Base-by-base conservation (phyloP, 2,113 vertebrate genomes). In the Podiceps cristatus region DNA sequence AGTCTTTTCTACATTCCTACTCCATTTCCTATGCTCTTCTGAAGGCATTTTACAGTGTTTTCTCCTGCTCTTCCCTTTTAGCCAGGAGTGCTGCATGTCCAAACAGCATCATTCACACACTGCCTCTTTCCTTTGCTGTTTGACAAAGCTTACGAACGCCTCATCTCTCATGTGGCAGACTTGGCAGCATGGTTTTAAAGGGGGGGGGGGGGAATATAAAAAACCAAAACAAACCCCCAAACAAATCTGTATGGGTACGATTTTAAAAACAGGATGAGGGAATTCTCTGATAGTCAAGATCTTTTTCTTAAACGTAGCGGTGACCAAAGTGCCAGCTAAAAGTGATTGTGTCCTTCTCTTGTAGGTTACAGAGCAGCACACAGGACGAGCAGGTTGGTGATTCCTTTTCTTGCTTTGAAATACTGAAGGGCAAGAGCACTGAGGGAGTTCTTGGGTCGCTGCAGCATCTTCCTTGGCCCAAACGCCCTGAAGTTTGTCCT, bases 331-430 rank as follows among this genome's bases (percentile, higher is more conserved):
- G 1, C 14, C 11, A 23, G 13, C 68, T 45, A 35, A 18, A 22
- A 75, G 35, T 77, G 75, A 73, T 0, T 0, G 1, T 72, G 20
- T 80, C 83, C 9, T 96, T 97, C 71, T 83, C 50, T 96, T 94
- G 20, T 12, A 98, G 98, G 93, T 90, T 67, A 20, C 92, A 27
- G n/a, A 64, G 94, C 5, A 1, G 8, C 60, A 8, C 11, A 0
- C 66, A 67, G 86, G 96, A 97, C 4, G 96, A 96, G 86, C 97
- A 98, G 96, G 98, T 98, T 92, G 90, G 93, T 88, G 47, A 52
- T 44, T 22, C 4, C 64, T 47, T 45, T 35, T 22, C 29, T 83
- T 71, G 31, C 8, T 1, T 8, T 47, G 71, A 33, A 24, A 19
- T 52, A 5, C 18, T 8, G 23, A 53, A 18, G 31, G 62, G 52